Conservation (phyloP, 2,113 vertebrate species). For the Dicrurus megarhynchus region DNA sequence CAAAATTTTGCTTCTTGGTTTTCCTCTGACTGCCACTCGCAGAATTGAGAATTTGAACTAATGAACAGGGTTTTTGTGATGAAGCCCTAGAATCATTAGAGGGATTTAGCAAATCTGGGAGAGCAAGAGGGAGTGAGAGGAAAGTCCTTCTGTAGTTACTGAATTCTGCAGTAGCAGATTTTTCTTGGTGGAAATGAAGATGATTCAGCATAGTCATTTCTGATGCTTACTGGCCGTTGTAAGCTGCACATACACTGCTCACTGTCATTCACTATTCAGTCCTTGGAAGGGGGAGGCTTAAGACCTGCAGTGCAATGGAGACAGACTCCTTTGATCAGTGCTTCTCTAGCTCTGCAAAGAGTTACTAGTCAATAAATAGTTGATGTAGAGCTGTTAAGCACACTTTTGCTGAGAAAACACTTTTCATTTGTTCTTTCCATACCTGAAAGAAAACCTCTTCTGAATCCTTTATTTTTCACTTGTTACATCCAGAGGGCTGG, state of each 20-base stretch:
- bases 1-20: not conserved
- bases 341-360: not conserved
- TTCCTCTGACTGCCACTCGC: not conserved
- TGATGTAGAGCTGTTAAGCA: not conserved
- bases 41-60: not conserved
- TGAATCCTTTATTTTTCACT: not conserved
- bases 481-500: not conserved
- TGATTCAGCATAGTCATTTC: not conserved
- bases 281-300: not conserved
- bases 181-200: not conserved
- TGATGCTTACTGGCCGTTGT: not conserved
- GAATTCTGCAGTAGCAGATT: not conserved
- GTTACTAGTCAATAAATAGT: not conserved
- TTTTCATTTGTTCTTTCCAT: not conserved
- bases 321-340: not conserved
- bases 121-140: not conserved
- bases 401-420: not conserved
- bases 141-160: not conserved
- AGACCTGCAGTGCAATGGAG: not conserved
- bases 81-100: not conserved
- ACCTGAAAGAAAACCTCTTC: not conserved
- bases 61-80: not conserved
- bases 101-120: not conserved
- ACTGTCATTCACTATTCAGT: not conserved
- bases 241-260: not conserved